Evolutionary conservation across 2,888 invertebrate genomes (phyloP).

Genomic region (Dioctria linearis): DNA sequence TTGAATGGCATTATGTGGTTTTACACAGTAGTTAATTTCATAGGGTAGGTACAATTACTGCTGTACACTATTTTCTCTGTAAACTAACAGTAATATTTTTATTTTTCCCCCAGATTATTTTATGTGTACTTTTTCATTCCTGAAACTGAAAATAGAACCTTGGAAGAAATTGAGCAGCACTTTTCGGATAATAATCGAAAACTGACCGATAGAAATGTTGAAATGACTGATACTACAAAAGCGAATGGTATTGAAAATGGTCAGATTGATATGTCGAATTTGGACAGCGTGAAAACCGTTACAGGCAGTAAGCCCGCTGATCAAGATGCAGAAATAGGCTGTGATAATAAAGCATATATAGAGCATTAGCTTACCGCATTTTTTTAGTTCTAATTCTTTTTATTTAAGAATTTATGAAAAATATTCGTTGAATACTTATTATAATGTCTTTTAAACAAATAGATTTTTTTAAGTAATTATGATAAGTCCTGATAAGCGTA

Average conservation of each 20-base stretch:
- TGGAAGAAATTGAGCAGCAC: slow-evolving; percentile 61
- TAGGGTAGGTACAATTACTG: slow-evolving; percentile 65
- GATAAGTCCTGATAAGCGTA: too few species aligned
- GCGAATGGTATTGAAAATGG: slow-evolving; percentile 26
- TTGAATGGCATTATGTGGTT: slow-evolving; percentile 73
- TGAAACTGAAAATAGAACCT: slow-evolving; percentile 73
- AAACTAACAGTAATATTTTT: background rate
- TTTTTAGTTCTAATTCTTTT: too few species aligned
- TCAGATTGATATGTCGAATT: slow-evolving; percentile 12
- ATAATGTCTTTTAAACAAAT: too few species aligned
- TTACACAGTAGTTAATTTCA: slow-evolving; percentile 71
- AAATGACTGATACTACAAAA: slow-evolving; percentile 41
- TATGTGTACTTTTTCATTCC: slow-evolving; percentile 74
- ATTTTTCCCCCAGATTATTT: slow-evolving; percentile 63
- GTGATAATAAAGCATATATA: slow-evolving; percentile 59
- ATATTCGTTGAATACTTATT: too few species aligned
- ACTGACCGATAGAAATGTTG: slow-evolving; percentile 59
- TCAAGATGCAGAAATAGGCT: slow-evolving; percentile 54
- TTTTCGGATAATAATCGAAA: slow-evolving; percentile 60
- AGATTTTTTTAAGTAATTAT: too few species aligned
- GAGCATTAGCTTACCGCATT: slow-evolving; percentile 44
- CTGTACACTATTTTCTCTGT: too few species aligned
- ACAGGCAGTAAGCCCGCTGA: background rate
- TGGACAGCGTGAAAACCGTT: slow-evolving; percentile 17
- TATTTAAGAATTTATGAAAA: too few species aligned